Conservation (phyloP, 2,888 invertebrate genomes). For the Mimas tiliae region DNA sequence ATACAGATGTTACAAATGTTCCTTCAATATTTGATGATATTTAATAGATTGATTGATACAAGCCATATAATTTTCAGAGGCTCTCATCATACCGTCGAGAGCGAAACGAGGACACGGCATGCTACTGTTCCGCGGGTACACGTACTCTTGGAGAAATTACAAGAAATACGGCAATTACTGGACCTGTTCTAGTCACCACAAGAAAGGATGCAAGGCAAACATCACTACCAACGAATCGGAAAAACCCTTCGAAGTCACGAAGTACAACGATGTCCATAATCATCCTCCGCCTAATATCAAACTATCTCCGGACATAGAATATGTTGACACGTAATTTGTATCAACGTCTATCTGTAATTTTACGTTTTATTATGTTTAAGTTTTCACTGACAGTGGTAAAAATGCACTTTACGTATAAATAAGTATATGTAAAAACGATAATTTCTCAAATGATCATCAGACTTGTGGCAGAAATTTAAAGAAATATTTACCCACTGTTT, state of each 20-base stretch:
- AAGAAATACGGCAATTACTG: constrained; percentile 62
- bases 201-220: constrained; percentile 67
- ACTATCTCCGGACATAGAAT: constrained; percentile 37
- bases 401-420: no score
- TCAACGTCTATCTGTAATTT: background rate
- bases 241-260: constrained; percentile 50
- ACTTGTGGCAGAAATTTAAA: no score
- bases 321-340: constrained; percentile 2
- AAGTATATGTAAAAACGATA: no score
- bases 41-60: background rate
- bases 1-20: no score
- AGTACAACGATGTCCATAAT: constrained; percentile 51
- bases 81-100: constrained; percentile 61
- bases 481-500: no score
- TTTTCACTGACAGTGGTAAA: no score
- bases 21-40: background rate
- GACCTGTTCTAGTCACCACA: constrained; percentile 72
- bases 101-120: constrained; percentile 54
- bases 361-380: background rate
- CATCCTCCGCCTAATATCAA: constrained; percentile 54
- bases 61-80: constrained; percentile 53
- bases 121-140: constrained; percentile 60
- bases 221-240: constrained; percentile 54
- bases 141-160: constrained; percentile 62
- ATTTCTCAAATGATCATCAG: no score